Evolutionary conservation across 35 echinoderm and acorn worm species (phyloP).

Genomic region (Apostichopus japonicus): DNA sequence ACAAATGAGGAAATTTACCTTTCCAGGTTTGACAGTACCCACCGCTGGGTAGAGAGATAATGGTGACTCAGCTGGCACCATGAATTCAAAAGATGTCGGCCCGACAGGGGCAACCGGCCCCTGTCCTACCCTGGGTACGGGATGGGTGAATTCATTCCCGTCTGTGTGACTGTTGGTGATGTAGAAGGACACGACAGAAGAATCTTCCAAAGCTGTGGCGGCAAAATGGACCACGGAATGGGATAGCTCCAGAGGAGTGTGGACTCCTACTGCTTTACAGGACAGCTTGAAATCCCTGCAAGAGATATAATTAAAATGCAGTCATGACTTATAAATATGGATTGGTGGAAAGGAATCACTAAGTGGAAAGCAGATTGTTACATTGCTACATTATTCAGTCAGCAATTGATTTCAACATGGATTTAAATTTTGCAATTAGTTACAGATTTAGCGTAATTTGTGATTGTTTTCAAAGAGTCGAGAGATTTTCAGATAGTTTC

Average conservation of each 20-base stretch:
- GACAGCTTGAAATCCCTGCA: conserved; percentile 90
- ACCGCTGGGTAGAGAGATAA: conserved; percentile 75
- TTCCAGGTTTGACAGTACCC: conserved; percentile 81
- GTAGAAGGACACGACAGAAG: conserved; percentile 75
- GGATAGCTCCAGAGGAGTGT: conserved; percentile 88
- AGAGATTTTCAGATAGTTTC: no score
- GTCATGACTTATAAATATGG: no score
- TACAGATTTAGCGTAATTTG: no score
- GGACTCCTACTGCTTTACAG: conserved; percentile 89
- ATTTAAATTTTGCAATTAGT: no score
- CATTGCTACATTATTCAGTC: no score
- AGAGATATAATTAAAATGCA: neutral
- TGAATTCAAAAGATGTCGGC: conserved; percentile 95
- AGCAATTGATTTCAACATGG: no score
- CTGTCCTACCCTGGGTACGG: conserved; percentile 88
- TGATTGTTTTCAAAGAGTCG: no score
- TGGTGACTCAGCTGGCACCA: conserved; percentile 75
- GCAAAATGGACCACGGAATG: conserved; percentile 95
- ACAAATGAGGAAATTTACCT: conserved; percentile 39
- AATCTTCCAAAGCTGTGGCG: conserved; percentile 86
- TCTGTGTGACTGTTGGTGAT: conserved; percentile 89
- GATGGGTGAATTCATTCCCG: conserved; percentile 98
- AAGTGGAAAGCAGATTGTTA: no score
- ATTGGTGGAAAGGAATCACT: no score
- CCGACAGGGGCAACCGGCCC: conserved; percentile 86